Evolutionary conservation across 1,140 invertebrate species (phyloP), one percentile per base, ranked within the genome.

Genomic region (Nymphalis io): DNA sequence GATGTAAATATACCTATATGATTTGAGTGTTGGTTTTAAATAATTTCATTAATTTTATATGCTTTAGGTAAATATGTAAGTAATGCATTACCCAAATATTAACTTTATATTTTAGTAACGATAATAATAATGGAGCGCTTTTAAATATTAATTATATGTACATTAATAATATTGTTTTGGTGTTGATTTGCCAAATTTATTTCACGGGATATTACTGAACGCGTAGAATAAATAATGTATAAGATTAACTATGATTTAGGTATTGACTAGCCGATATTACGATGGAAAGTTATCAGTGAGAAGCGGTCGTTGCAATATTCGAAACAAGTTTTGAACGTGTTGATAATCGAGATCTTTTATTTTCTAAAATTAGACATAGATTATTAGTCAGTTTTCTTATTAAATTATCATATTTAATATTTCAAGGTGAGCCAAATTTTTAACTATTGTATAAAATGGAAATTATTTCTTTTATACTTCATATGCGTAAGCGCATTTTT

Each of bases 271-370:
- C 21, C 44, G 68, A 60, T 63, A 71, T 48, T 59, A 18, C 60
- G 59, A 21, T 69, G 58, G 27, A 55, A 27, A 33, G 39, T 57
- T 62, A 59, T 60, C 68, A 74, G 27, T 78, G 67, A 58, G 55
- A 69, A 70, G 66, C 63, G 74, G 74, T 79, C 76, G 72, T 78
- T 75, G 80, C 27, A 33, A 33, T 33, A 33, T 33, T 33, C 6
- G 51, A 53, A 40, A 55, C 62, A 16, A 38, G 48, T 39, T 61
- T 39, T 64, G 51, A 23, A 64, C 48, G 18, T 20, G n/a, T 64
- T 42, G 51, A 33, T 10, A 13, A 40, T 55, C 11, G 20, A 27
- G 11, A 27, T 23, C 6, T 8, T 27, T 42, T 21, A 23, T 23
- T 23, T 2, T 23, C 2, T 23, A 23, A 23, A 15, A 40, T 40